These are phyloP conservation scores for Dolichotis patagonum DNA, from an alignment of 2,113 vertebrate genomes.

Conservation along the genomic window DNA sequence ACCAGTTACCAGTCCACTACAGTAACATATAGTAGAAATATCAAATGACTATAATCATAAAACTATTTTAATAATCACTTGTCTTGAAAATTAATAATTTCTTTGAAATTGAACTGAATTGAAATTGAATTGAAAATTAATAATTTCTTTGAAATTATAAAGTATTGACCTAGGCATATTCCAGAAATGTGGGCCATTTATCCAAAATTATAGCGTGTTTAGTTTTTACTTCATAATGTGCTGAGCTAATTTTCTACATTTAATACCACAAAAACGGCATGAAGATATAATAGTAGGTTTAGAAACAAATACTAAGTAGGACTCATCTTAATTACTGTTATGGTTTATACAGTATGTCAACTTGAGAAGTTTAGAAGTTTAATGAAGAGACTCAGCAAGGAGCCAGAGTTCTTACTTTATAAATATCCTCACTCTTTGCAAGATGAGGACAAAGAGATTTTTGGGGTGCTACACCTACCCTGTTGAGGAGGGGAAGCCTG, in stretches of 20 bases:
- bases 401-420: no score
- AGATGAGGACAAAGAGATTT: no score
- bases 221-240: slow-evolving; percentile 30
- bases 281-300: background rate
- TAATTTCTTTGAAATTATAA: slow-evolving; percentile 21
- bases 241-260: background rate
- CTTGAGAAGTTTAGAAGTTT: no score
- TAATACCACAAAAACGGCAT: background rate
- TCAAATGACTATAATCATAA: background rate
- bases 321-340: background rate
- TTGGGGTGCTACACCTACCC: no score
- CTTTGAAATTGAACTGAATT: slow-evolving; percentile 3
- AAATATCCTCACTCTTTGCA: no score
- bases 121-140: no score
- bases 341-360: no score
- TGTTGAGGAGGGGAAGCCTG: no score
- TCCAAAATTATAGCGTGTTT: slow-evolving; percentile 20
- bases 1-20: no score
- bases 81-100: background rate
- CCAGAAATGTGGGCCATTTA: background rate
- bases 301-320: background rate
- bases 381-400: no score
- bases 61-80: slow-evolving; percentile 33
- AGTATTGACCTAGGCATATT: slow-evolving; percentile 11
- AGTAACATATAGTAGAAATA: background rate